Conservation (phyloP, 1,140 invertebrate genomes). For the Anthonomus grandis region DNA sequence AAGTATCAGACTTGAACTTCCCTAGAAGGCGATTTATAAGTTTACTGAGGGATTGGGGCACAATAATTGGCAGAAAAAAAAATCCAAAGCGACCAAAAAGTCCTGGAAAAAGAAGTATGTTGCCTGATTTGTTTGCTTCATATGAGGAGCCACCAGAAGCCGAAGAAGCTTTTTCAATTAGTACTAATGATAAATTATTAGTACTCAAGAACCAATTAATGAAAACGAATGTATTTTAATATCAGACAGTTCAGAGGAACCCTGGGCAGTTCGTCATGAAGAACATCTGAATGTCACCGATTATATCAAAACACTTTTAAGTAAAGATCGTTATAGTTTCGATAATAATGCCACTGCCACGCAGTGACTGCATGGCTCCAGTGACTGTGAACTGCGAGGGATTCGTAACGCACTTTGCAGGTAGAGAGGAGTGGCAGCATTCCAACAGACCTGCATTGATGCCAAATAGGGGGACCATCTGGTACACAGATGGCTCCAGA, state of each 20-base stretch:
- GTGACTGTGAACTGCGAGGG: too few species aligned
- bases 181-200: too few species aligned
- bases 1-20: constrained; percentile 30
- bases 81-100: constrained; percentile 25
- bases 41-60: constrained; percentile 43
- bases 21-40: constrained; percentile 22
- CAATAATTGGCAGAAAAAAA: constrained; percentile 39
- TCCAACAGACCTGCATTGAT: too few species aligned
- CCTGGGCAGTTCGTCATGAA: too few species aligned
- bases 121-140: constrained; percentile 55
- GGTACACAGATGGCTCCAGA: too few species aligned
- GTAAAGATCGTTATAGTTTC: constrained; percentile 13
- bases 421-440: too few species aligned
- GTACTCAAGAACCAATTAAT: too few species aligned
- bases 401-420: too few species aligned
- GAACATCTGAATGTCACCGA: constrained; percentile 33
- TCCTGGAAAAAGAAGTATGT: constrained; percentile 37
- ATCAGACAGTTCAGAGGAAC: background rate
- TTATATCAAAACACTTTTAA: constrained; percentile 26
- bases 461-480: too few species aligned
- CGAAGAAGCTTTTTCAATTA: too few species aligned
- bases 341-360: constrained; percentile 4
- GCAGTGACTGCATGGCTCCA: too few species aligned
- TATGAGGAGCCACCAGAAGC: constrained; percentile 36
- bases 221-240: too few species aligned